Base-by-base conservation (phyloP, 2,888 invertebrate genomes). In the Heteromurus nitidus region DNA sequence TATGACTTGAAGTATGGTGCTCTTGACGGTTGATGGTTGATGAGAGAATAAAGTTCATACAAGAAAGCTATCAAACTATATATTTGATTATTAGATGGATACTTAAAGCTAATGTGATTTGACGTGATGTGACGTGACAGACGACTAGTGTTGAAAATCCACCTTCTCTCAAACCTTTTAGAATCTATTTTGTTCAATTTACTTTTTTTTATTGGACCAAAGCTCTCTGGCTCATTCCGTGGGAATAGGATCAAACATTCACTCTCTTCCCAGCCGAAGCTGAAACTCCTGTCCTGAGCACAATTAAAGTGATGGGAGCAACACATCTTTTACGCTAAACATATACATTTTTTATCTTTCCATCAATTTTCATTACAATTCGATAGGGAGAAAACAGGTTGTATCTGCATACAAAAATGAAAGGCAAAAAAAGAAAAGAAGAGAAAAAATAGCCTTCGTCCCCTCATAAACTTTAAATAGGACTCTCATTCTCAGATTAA, bases 161-260 rank as follows among this genome's bases (percentile, higher is more conserved):
- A 36, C 5, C 36, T 36, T 36, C 36, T 36, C 5, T 36, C 13
- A 16, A 47, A n/a, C 47, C 11, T 16, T 47, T 9, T 5, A 36
- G 13, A 36, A 36, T 31, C 2, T 24, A 11, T 3, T 28, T 31
- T n/a, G 60, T 24, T n/a, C n/a, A n/a, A n/a, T n/a, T n/a, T n/a
- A n/a, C n/a, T n/a, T n/a, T n/a, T n/a, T n/a, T n/a, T n/a, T n/a
- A n/a, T n/a, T n/a, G n/a, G n/a, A n/a, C n/a, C n/a, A n/a, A n/a
- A n/a, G n/a, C n/a, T n/a, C n/a, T n/a, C n/a, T n/a, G n/a, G n/a
- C n/a, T n/a, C n/a, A n/a, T 20, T 13, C 30, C 73, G 73, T 73
- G 73, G 73, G 73, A 73, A 73, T 64, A 73, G 22, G 62, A 73
- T 73, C 62, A 73, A 50, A 62, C 50, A 62, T 73, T 73, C 64